phyloP scores from a whole-genome alignment of 1,140 invertebrate species.

The Camponotus floridanus region DNA sequence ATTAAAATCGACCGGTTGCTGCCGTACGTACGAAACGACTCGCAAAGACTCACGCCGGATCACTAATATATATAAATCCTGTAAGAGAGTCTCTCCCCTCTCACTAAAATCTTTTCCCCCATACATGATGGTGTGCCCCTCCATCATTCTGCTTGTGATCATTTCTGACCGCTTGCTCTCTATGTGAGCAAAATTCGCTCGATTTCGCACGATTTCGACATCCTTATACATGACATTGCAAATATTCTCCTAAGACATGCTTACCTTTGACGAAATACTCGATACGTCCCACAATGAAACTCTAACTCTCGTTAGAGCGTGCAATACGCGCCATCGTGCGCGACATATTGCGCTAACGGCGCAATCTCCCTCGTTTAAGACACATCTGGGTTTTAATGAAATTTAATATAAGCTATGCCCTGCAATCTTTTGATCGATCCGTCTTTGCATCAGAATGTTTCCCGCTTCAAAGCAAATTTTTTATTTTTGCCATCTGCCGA shows the following conservation, averaged over 20 bases:
- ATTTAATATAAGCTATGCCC: not conserved
- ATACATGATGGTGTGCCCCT: not conserved
- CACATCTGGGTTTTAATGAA: slow-evolving; percentile 5
- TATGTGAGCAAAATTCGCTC: slow-evolving; percentile 13
- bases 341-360: slow-evolving; percentile 13
- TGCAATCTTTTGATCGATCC: not conserved
- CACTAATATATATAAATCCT: slow-evolving; percentile 69
- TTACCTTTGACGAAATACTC: not conserved
- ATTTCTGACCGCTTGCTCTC: not conserved
- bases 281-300: not conserved
- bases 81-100: slow-evolving; percentile 54
- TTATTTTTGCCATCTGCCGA: not conserved
- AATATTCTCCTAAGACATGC: not conserved
- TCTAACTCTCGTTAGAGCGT: not conserved
- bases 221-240: not conserved
- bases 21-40: slow-evolving; percentile 42
- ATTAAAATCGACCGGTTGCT: not conserved
- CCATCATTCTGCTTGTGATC: slow-evolving; percentile 25
- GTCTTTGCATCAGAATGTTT: not conserved
- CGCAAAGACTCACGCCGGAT: slow-evolving; percentile 42
- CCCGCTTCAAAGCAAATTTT: not conserved
- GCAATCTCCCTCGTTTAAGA: slow-evolving; percentile 2
- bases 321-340: not conserved
- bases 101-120: slow-evolving; percentile 46
- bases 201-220: slow-evolving; percentile 13